Percentiles rank a stretch among this genome's conserved stretches.
These are phyloP conservation scores for Atractosteus spatula DNA, from an alignment of 2,113 vertebrate genomes.

Conservation along the genomic window DNA sequence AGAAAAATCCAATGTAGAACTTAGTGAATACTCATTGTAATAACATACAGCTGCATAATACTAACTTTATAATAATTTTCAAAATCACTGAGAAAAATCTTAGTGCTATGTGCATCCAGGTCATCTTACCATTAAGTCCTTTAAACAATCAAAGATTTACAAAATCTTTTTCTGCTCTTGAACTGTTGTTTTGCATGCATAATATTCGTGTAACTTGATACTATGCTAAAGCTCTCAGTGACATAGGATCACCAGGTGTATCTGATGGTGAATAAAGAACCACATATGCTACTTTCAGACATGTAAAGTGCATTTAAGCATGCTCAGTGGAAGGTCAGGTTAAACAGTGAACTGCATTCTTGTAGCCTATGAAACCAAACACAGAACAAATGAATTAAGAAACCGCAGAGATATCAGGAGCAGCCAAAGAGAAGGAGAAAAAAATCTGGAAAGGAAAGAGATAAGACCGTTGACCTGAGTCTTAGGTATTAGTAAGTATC, in stretches of 20 bases:
- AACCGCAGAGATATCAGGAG: conserved; percentile 28
- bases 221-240: conserved; percentile 37
- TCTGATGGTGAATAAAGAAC: conserved; percentile 1
- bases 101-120: too few relatives aligned
- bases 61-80: too few relatives aligned
- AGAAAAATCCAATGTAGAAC: too few relatives aligned
- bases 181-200: neutral
- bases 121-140: too few relatives aligned
- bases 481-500: conserved; percentile 43
- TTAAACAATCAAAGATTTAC: too few relatives aligned
- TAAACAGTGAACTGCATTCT: conserved; percentile 20
- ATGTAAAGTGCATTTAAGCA: conserved; percentile 5
- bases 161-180: neutral
- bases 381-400: conserved; percentile 5
- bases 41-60: too few relatives aligned
- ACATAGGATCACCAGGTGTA: conserved; percentile 26
- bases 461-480: conserved; percentile 44
- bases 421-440: conserved; percentile 23
- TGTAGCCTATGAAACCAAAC: conserved; percentile 46
- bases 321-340: conserved; percentile 3
- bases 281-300: neutral
- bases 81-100: too few relatives aligned
- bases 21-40: too few relatives aligned
- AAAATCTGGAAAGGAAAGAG: conserved; percentile 54
- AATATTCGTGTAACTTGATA: conserved; percentile 28